These are phyloP conservation scores for Heliconius eleuchia DNA, from an alignment of 1,140 invertebrate genomes.

Conservation along the genomic window DNA sequence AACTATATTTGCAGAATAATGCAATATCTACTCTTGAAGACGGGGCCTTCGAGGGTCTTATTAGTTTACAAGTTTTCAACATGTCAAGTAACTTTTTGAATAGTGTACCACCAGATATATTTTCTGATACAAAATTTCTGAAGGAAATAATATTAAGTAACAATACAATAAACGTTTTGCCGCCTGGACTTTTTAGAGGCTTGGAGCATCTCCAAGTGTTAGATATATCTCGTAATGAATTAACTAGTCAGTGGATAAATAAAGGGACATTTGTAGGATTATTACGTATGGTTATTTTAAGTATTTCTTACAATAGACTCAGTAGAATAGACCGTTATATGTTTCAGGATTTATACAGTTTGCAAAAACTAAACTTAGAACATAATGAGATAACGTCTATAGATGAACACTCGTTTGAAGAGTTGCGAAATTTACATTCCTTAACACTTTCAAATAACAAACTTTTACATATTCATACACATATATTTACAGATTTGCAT, in stretches of 20 bases:
- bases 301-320: slow-evolving; percentile 88
- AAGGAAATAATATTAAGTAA: slow-evolving; percentile 89
- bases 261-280: slow-evolving; percentile 89
- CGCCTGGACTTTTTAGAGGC: slow-evolving; percentile 88
- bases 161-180: slow-evolving; percentile 89
- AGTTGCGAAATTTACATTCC: slow-evolving; percentile 89
- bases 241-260: slow-evolving; percentile 91
- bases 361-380: slow-evolving; percentile 89
- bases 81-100: slow-evolving; percentile 89
- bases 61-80: slow-evolving; percentile 86
- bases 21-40: slow-evolving; percentile 87
- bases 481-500: slow-evolving; percentile 87
- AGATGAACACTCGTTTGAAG: slow-evolving; percentile 87
- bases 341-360: slow-evolving; percentile 88
- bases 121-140: slow-evolving; percentile 85
- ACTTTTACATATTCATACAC: slow-evolving; percentile 85
- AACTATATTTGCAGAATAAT: slow-evolving; percentile 88
- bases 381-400: slow-evolving; percentile 88
- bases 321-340: slow-evolving; percentile 86
- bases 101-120: slow-evolving; percentile 88
- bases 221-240: slow-evolving; percentile 88
- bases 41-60: slow-evolving; percentile 86
- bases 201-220: slow-evolving; percentile 89
- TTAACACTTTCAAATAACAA: slow-evolving; percentile 88
- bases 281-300: slow-evolving; percentile 87